Base-by-base conservation (phyloP, 2,797 vertebrate genomes). In the Pitangus sulphuratus region DNA sequence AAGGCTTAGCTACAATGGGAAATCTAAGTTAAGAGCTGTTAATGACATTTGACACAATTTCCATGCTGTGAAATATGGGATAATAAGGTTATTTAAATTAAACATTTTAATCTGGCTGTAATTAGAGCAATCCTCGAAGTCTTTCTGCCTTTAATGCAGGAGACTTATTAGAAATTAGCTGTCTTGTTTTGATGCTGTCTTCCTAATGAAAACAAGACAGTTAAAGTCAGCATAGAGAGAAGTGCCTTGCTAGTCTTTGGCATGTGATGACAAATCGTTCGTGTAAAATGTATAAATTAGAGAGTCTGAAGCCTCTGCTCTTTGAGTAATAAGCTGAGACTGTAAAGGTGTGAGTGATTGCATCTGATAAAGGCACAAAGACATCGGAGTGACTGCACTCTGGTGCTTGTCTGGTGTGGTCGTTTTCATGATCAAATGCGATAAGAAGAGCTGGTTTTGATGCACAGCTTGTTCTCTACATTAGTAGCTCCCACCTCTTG, bases 81-180 rank as follows among this genome's bases (percentile, higher is more conserved):
- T 89, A 88, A 84, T 90, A 80, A 79, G 37, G 48, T 81, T 90
- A 79, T 91, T 95, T 86, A 81, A 94, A 88, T 83, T 80, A 89
- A 79, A 57, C 42, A 35, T 62, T 79, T 84, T 64, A 85, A 88
- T 92, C 82, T 92, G 78, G 6, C 39, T 87, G 61, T 47, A 82
- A 92, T 90, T 74, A 72, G 79, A 65, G 48, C 70, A 64, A 4
- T 87, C 70, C 83, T 90, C 4, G 31, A 79, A 72, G 50, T 75
- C 54, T 76, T 84, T 44, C 60, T 91, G 56, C 77, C 22, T 74
- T 91, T 77, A 86, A 56, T 82, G 30, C 56, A 80, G 56, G 48
- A 70, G 86, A 18, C 64, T 72, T 69, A 31, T 9, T 94, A 93
- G 84, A 44, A 92, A 88, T 69, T 6, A 71, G 48, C 76, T 64